Evolutionary conservation across 92 coral and sea anemone genomes (phyloP).

Genomic region (Actinostola sp.): DNA sequence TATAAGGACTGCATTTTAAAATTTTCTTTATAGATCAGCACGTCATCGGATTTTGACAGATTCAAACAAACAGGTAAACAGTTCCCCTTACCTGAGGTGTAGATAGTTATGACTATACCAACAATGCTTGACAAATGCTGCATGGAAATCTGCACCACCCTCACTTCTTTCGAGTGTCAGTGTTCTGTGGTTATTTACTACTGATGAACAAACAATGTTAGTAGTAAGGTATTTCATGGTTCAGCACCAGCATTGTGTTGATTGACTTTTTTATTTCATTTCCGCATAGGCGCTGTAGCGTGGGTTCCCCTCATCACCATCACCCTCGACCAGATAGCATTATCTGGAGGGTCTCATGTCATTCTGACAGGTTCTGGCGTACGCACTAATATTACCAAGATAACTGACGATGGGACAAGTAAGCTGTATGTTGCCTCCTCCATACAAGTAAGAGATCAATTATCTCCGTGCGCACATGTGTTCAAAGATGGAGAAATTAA

Average conservation of each 20-base stretch:
- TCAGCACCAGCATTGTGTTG: background rate
- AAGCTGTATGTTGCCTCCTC: conserved; percentile 58
- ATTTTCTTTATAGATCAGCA: conserved; percentile 19
- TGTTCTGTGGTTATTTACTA: too few relatives aligned
- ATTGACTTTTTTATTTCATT: background rate
- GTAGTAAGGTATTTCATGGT: too few relatives aligned
- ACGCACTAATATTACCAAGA: conserved; percentile 25
- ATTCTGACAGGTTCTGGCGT: conserved; percentile 39
- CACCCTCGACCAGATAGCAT: conserved; percentile 32
- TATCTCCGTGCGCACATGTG: conserved; percentile 61
- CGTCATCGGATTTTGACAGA: conserved; percentile 25
- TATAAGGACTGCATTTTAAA: background rate
- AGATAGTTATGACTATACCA: too few relatives aligned
- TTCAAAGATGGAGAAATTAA: conserved; percentile 46
- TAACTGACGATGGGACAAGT: conserved; percentile 63
- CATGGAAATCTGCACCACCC: too few relatives aligned
- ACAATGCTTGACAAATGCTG: too few relatives aligned
- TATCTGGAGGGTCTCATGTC: conserved; percentile 64
- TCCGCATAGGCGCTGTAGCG: conserved; percentile 55
- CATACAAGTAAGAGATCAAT: conserved; percentile 19
- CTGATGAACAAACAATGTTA: too few relatives aligned
- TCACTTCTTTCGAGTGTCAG: too few relatives aligned
- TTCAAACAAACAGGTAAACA: conserved; percentile 46
- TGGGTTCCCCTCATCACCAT: conserved; percentile 50
- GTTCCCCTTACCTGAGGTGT: background rate